Evolutionary conservation across 2,888 invertebrate species (phyloP).

Genomic region (Chaetogeoica ovagalla): DNA sequence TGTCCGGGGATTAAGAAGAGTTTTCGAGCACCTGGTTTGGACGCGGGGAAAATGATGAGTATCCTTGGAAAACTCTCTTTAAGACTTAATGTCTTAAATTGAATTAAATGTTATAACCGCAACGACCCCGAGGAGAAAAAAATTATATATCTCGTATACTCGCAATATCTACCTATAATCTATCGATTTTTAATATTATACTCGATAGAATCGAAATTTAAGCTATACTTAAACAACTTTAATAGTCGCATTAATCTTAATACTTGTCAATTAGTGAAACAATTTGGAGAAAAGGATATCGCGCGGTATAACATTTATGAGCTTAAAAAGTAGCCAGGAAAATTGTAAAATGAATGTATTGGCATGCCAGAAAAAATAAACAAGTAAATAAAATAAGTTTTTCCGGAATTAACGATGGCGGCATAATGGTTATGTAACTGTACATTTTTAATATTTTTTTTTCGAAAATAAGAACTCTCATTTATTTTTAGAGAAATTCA

Average conservation of each 20-base stretch:
- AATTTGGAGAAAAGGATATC: background rate
- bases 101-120: too few relatives aligned
- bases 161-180: too few relatives aligned
- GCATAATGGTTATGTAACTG: background rate
- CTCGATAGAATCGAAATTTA: too few relatives aligned
- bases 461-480: background rate
- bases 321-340: background rate
- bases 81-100: background rate
- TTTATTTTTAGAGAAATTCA: background rate
- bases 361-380: background rate
- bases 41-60: background rate
- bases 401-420: too few relatives aligned
- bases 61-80: background rate
- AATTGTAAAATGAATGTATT: background rate
- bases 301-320: too few relatives aligned
- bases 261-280: background rate
- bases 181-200: background rate
- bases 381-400: background rate
- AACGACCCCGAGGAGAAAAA: too few relatives aligned
- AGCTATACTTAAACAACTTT: background rate
- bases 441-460: too few relatives aligned
- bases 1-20: conserved; percentile 6
- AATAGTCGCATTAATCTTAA: background rate
- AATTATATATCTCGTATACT: too few relatives aligned
- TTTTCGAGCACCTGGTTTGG: background rate